Conservation (phyloP, 2,113 vertebrate genomes). For the Aramus guarauna region DNA sequence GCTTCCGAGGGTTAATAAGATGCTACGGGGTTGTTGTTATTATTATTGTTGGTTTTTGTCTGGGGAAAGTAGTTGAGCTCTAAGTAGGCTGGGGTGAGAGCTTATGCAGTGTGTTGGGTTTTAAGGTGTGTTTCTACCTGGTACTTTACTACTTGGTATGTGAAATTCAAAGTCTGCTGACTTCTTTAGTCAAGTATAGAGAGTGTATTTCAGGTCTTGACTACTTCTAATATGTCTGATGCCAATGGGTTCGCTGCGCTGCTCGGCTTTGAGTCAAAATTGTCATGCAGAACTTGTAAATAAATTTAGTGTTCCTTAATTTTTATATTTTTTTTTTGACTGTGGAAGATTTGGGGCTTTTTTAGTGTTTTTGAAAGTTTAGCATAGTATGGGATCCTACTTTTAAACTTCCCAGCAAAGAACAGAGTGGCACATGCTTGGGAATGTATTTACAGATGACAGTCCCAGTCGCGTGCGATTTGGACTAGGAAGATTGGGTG, state of each 20-base stretch:
- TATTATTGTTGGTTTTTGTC: too few species aligned
- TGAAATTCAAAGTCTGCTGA: background rate
- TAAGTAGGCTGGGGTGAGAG: background rate
- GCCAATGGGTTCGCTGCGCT: background rate
- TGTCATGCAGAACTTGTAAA: background rate
- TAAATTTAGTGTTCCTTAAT: background rate
- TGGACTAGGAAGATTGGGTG: background rate
- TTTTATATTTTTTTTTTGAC: too few species aligned
- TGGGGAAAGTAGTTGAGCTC: background rate
- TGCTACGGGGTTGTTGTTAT: background rate
- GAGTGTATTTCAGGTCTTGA: background rate
- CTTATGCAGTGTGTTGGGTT: background rate
- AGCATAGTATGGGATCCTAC: background rate
- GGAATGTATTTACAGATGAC: background rate
- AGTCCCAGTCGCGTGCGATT: rapidly evolving
- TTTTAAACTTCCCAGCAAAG: background rate
- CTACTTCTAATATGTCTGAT: background rate
- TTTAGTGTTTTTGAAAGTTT: background rate
- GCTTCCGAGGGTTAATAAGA: background rate
- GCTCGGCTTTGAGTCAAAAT: background rate
- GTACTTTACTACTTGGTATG: background rate
- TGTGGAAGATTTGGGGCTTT: background rate
- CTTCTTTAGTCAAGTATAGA: background rate
- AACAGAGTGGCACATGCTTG: rapidly evolving
- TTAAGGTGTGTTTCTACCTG: background rate